phyloP scores from a whole-genome alignment of 2,113 vertebrate species.

The Ceratotherium simum region DNA sequence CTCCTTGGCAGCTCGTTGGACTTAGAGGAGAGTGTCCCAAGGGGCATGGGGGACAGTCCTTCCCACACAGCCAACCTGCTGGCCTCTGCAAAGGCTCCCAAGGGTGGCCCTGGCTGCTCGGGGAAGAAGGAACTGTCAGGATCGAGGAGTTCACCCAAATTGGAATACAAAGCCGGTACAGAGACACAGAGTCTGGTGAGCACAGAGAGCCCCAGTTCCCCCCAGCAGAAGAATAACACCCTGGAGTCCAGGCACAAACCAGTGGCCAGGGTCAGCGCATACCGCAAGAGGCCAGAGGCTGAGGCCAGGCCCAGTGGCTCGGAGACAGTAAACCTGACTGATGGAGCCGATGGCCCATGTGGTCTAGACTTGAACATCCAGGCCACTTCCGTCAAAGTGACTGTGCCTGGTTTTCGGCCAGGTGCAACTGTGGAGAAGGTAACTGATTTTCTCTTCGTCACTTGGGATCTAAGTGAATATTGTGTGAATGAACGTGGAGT shows the following conservation, averaged over 20 bases:
- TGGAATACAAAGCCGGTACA: conserved; percentile 91
- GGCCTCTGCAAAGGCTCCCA: conserved; percentile 78
- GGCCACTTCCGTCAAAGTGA: conserved; percentile 88
- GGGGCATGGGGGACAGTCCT: conserved; percentile 81
- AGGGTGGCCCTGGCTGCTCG: conserved; percentile 75
- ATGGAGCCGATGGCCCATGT: conserved; percentile 87
- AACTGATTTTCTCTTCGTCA: conserved; percentile 42
- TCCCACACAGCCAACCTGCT: conserved; percentile 84
- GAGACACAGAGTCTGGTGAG: conserved; percentile 90
- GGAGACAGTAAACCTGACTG: conserved; percentile 85
- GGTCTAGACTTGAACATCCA: conserved; percentile 91
- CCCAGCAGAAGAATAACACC: conserved; percentile 85
- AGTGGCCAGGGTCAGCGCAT: conserved; percentile 79
- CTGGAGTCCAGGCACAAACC: conserved; percentile 73
- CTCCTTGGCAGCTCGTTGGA: conserved; percentile 80
- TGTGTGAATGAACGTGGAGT: not conserved
- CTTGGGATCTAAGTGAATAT: not conserved
- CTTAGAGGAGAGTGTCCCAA: conserved; percentile 73
- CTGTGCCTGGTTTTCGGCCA: conserved; percentile 87
- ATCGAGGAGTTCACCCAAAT: conserved; percentile 90
- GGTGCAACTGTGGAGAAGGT: conserved; percentile 91
- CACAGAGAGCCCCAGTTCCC: conserved; percentile 84
- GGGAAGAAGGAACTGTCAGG: conserved; percentile 87
- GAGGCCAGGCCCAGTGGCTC: conserved; percentile 81
- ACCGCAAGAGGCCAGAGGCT: conserved; percentile 85